Evolutionary conservation across 1,140 invertebrate species (phyloP).

Genomic region (Drosophila ambigua): DNA sequence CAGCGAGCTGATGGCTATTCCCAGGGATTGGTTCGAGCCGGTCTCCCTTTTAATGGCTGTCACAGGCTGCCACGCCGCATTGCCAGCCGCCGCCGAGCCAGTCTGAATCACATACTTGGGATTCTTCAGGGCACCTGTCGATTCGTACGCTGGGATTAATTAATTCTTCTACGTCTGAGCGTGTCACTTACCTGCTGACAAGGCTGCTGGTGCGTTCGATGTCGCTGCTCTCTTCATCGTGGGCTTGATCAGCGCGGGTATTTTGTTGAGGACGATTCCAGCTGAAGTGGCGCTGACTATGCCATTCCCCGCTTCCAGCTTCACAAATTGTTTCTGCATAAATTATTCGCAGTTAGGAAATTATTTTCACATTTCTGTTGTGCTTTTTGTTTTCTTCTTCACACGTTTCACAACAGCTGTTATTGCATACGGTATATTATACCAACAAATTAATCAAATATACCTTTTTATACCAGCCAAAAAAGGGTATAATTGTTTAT

Average conservation of each 20-base stretch:
- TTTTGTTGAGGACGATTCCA: conserved; percentile 58
- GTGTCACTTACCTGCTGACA: not conserved
- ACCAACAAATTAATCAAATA: too few species aligned
- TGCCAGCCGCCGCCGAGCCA: conserved; percentile 1
- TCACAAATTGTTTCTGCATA: conserved; percentile 26
- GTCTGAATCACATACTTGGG: conserved; percentile 62
- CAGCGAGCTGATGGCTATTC: conserved; percentile 67
- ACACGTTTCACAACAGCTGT: conserved; percentile 20
- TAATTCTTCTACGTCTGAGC: conserved; percentile 8
- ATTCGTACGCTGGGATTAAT: not conserved
- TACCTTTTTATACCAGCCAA: not conserved
- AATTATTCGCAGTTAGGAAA: conserved; percentile 2
- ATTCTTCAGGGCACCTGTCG: conserved; percentile 42
- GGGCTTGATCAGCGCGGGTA: conserved; percentile 58
- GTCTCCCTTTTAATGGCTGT: conserved; percentile 24
- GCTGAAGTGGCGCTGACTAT: conserved; percentile 16
- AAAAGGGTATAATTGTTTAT: conserved; percentile 3
- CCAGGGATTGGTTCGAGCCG: conserved; percentile 21
- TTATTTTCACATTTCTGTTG: conserved; percentile 6
- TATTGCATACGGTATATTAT: not conserved
- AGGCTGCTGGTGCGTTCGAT: not conserved
- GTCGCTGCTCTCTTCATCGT: conserved; percentile 60
- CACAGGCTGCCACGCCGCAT: conserved; percentile 17
- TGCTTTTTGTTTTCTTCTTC: not conserved
- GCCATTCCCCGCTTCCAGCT: conserved; percentile 29